Evolutionary conservation across 1,140 invertebrate species (phyloP), one percentile per base, ranked within the genome.

Genomic region (Hormaphis cornu): DNA sequence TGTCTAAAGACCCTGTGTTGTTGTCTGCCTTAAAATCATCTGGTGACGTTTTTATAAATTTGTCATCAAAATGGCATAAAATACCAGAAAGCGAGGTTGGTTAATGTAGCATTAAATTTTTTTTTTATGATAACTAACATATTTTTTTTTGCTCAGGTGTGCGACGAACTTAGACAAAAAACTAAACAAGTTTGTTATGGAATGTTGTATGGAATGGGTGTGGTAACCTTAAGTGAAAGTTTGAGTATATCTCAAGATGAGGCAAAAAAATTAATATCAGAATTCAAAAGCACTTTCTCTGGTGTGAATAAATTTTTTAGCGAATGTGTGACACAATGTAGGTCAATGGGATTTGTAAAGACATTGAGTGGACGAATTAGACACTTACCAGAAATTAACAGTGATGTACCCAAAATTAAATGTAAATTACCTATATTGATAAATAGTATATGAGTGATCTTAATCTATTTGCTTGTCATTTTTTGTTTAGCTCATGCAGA

Each of bases 171-270:
- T 72, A 82, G 95, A 52, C 89, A 94, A 74, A 86, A 89, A 74
- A 89, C 93, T 0, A 97, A 98, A 79, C 86, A 97, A 81, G 84
- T 98, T 16, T 96, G 93, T 75, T 99, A 98, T 80, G 96, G 93
- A 9, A 93, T 99, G 73, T 89, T 99, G 54, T 98, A 98, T 78
- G 96, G 96, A n/a, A 98, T 98, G 85, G 93, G 95, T 12, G 81
- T 85, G 14, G 90, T 87, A 75, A 83, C 89, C 1, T 80, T 99
- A n/a, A 84, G 87, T 0, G 88, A 94, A 70, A 84, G 87, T 66
- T 79, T 98, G 20, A 85, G 85, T 66, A 83, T 95, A n/a, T 81
- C 83, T 4, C 89, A 92, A 78, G 79, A 85, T 53, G 89, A 95
- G 75, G 95, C 95, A 0, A 80, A 81, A 3, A 78, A 84, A 37